A percentile compares a stretch with the other conserved stretches of the same genome.
phyloP scores from a whole-genome alignment of 2,113 vertebrate genomes.

The Alaudala cheleensis region DNA sequence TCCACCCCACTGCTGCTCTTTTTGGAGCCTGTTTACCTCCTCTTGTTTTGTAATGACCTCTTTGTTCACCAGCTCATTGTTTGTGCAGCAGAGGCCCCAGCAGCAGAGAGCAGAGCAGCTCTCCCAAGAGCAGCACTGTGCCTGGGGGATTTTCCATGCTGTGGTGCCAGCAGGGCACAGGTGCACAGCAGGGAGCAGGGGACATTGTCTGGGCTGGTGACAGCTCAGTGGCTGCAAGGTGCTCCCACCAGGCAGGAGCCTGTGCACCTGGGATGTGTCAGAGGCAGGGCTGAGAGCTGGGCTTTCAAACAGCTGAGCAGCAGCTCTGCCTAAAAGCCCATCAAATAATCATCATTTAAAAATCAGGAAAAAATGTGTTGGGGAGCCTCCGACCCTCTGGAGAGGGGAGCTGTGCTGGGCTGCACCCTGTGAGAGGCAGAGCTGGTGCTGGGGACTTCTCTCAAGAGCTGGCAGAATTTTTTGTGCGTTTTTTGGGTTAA shows the following conservation, averaged over 20 bases:
- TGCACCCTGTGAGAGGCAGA: background rate
- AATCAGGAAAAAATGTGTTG: background rate
- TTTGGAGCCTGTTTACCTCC: background rate
- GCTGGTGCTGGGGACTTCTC: background rate
- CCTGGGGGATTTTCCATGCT: background rate
- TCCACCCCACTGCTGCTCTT: background rate
- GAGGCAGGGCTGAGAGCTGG: background rate
- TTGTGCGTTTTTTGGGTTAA: background rate
- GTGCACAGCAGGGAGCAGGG: background rate
- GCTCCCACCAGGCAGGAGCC: background rate
- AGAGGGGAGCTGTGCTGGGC: background rate
- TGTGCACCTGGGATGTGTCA: background rate
- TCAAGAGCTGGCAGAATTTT: background rate
- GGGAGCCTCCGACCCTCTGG: background rate
- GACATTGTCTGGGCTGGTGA: rapidly evolving
- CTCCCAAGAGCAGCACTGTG: background rate
- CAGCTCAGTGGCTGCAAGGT: background rate
- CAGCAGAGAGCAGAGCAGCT: background rate
- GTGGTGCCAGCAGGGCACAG: background rate
- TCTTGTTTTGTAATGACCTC: background rate
- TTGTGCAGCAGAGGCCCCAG: background rate
- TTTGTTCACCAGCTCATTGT: background rate
- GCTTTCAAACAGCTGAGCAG: background rate
- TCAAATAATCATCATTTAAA: background rate
- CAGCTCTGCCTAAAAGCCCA: background rate